Conservation (phyloP, 2,113 vertebrate genomes). For the Rhinoptilus africanus region DNA sequence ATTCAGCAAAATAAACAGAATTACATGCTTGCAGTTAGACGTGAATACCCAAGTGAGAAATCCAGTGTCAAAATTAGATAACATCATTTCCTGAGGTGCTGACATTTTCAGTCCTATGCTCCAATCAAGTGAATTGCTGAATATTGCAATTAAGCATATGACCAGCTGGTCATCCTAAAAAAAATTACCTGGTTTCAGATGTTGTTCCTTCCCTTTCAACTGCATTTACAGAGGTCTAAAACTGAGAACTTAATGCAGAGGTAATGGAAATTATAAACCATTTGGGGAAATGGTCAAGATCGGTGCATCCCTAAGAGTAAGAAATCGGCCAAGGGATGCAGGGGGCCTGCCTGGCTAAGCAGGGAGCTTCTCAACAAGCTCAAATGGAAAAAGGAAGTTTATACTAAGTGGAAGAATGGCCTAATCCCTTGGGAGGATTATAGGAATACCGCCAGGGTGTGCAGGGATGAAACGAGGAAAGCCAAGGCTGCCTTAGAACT, state of each 20-base stretch:
- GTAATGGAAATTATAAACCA: not conserved
- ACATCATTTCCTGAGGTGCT: not conserved
- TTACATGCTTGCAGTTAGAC: not conserved
- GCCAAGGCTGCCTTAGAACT: too few species aligned
- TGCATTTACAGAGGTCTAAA: not conserved
- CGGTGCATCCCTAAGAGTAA: too few species aligned
- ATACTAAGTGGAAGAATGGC: too few species aligned
- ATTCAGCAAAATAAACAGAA: not conserved
- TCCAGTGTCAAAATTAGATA: not conserved
- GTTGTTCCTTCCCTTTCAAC: not conserved
- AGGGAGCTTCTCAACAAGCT: too few species aligned
- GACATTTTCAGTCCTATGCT: not conserved
- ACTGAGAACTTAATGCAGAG: not conserved
- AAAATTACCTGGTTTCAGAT: not conserved
- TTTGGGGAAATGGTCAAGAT: too few species aligned
- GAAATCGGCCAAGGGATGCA: too few species aligned
- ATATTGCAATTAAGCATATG: not conserved
- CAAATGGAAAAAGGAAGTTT: too few species aligned
- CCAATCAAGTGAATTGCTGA: not conserved
- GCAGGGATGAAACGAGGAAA: too few species aligned
- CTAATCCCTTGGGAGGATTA: too few species aligned
- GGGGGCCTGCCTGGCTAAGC: too few species aligned
- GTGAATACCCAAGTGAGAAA: not conserved
- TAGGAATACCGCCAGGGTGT: too few species aligned
- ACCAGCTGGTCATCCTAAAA: not conserved